Evolutionary conservation across 2,797 vertebrate species (phyloP).

Genomic region (Propithecus deckenii): DNA sequence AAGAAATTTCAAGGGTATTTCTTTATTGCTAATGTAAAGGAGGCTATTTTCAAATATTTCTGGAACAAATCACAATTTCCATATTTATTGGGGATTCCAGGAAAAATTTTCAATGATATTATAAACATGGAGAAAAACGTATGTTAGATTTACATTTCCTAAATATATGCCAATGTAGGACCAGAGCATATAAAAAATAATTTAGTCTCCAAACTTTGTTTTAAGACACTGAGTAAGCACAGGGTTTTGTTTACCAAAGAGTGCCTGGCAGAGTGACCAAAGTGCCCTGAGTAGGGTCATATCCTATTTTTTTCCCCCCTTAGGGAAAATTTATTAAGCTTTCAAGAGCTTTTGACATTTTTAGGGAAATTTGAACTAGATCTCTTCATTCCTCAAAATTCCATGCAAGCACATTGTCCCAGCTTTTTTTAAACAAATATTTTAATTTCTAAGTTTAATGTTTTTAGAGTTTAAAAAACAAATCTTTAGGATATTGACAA

Average conservation of each 20-base stretch:
- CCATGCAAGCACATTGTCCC: neutral
- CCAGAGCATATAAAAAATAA: neutral
- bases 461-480: neutral
- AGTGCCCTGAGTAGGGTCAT: fast-evolving
- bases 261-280: neutral
- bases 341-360: neutral
- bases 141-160: neutral
- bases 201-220: neutral
- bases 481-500: neutral
- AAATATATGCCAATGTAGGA: neutral
- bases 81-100: neutral
- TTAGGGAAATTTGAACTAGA: neutral
- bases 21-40: neutral
- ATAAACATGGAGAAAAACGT: neutral
- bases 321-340: neutral
- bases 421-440: neutral
- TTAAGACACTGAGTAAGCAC: neutral
- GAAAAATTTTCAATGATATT: neutral
- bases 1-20: neutral
- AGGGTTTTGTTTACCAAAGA: neutral
- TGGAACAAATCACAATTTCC: neutral
- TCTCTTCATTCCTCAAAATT: neutral
- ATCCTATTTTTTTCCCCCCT: neutral
- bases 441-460: neutral
- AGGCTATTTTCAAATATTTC: neutral